Evolutionary conservation across 1,140 invertebrate genomes (phyloP).

Genomic region (Ganaspis sp.): DNA sequence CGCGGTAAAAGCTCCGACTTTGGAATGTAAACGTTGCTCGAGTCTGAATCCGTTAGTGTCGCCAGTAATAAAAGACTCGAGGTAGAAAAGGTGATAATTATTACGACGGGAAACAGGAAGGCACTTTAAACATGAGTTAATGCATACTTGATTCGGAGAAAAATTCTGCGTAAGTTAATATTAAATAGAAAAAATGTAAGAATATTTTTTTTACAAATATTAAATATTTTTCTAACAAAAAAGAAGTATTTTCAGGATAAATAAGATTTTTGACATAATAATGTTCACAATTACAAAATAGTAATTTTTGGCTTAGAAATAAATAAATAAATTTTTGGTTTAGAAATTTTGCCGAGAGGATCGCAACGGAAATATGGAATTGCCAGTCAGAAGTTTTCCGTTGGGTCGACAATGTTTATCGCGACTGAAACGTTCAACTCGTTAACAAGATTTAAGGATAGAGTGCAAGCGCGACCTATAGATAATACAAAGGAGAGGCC

Average conservation of each 20-base stretch:
- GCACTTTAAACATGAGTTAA: constrained; percentile 3
- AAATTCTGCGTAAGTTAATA: not conserved
- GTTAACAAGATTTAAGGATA: constrained; percentile 31
- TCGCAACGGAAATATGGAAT: not conserved
- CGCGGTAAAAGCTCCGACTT: constrained; percentile 44
- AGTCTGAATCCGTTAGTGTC: constrained; percentile 8
- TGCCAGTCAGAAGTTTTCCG: not conserved
- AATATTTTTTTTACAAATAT: too few relatives aligned
- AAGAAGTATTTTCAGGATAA: too few relatives aligned
- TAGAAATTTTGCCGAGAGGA: not conserved
- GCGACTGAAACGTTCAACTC: constrained; percentile 24
- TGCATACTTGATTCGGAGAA: not conserved
- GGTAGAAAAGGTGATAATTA: constrained; percentile 10
- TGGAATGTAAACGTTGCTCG: constrained; percentile 19
- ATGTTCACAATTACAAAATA: too few relatives aligned
- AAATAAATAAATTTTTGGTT: not conserved
- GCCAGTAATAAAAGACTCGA: constrained; percentile 18
- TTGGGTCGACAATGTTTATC: constrained; percentile 20
- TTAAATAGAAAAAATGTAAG: too few relatives aligned
- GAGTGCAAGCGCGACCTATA: constrained; percentile 28
- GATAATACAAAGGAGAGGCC: constrained; percentile 28
- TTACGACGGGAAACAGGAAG: not conserved
- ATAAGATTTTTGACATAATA: too few relatives aligned
- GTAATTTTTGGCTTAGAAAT: too few relatives aligned
- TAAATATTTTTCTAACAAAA: too few relatives aligned